A percentile compares a stretch with the other conserved stretches of the same genome.
Conservation (phyloP, 2,888 invertebrate species). For the Trichacis sp. region DNA sequence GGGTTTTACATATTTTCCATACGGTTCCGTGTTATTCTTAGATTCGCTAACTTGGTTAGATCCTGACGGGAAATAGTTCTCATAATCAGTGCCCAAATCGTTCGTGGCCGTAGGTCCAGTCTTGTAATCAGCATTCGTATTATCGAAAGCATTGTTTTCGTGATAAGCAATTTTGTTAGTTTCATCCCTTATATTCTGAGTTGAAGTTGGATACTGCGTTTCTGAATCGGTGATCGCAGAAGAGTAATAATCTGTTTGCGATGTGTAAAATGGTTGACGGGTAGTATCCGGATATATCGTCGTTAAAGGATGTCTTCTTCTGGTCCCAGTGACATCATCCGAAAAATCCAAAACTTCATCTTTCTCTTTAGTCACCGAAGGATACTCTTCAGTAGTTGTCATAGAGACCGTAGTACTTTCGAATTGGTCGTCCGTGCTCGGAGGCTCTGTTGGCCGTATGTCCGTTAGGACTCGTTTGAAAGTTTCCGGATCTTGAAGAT, state of each 20-base stretch:
- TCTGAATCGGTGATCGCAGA: conserved; percentile 31
- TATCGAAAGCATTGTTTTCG: conserved; percentile 69
- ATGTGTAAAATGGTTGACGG: conserved; percentile 45
- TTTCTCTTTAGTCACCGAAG: conserved; percentile 75
- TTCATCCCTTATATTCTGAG: conserved; percentile 33
- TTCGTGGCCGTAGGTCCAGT: conserved; percentile 36
- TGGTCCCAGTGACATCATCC: conserved; percentile 72
- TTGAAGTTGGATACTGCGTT: conserved; percentile 40
- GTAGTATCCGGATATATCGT: conserved; percentile 52
- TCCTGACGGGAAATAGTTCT: conserved; percentile 61
- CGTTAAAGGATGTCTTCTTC: conserved; percentile 56
- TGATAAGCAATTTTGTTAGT: conserved; percentile 67
- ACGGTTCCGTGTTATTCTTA: conserved; percentile 71
- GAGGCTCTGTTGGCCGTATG: conserved; percentile 83
- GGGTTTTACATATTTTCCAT: conserved; percentile 71
- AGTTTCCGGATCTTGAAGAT: conserved; percentile 84
- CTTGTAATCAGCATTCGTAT: conserved; percentile 42
- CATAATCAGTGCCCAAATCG: conserved; percentile 48
- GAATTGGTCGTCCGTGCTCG: conserved; percentile 67
- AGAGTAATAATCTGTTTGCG: conserved; percentile 48
- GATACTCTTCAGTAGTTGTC: conserved; percentile 70
- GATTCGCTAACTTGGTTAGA: conserved; percentile 59
- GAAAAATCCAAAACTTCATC: conserved; percentile 85
- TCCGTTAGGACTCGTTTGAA: conserved; percentile 82
- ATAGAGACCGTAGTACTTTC: conserved; percentile 54